A percentile compares a stretch with the other conserved stretches of the same genome.
These are phyloP conservation scores for Cecidostiba fungosa DNA, from an alignment of 2,888 invertebrate species.

Conservation along the genomic window DNA sequence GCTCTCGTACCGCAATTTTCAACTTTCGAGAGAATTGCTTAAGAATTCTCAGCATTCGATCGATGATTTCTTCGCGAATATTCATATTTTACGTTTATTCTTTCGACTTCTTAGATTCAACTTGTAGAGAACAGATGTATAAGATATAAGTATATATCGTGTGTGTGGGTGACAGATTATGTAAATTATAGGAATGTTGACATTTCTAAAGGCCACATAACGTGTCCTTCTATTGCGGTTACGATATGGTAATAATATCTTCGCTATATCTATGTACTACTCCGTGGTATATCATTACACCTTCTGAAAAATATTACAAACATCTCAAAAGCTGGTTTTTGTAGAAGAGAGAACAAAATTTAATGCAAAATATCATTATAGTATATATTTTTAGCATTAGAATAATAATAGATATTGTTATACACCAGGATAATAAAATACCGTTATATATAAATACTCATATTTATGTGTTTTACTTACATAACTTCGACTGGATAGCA, in stretches of 20 bases:
- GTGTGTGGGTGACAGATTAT: background rate
- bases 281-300: background rate
- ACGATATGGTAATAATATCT: background rate
- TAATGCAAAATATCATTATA: no score
- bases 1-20: constrained; percentile 61
- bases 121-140: background rate
- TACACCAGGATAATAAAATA: no score
- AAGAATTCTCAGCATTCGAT: constrained; percentile 59
- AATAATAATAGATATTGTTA: no score
- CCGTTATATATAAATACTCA: no score
- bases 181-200: background rate
- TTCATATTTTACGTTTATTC: constrained; percentile 45
- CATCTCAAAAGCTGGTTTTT: background rate
- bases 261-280: background rate
- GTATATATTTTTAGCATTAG: no score
- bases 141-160: background rate
- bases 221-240: background rate
- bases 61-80: constrained; percentile 56
- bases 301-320: background rate
- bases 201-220: background rate
- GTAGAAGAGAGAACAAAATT: no score
- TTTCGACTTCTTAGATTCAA: background rate
- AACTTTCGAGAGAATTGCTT: constrained; percentile 53
- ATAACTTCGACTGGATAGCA: no score
- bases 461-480: background rate